phyloP scores from a whole-genome alignment of 2,888 invertebrate species.

The Epinotia nisella region DNA sequence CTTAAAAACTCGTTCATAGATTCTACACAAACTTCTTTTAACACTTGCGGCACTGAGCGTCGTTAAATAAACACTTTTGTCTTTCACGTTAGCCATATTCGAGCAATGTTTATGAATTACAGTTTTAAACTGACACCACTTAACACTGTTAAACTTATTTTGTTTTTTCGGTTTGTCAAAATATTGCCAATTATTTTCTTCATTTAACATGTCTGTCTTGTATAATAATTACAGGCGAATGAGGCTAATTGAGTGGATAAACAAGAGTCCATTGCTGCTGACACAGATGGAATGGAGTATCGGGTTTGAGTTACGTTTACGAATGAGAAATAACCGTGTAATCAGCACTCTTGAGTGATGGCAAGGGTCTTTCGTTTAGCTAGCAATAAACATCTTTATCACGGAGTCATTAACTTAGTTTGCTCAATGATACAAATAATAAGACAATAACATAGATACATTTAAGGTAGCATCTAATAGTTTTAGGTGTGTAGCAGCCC shows the following conservation, averaged over 20 bases:
- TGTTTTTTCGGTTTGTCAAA: constrained; percentile 48
- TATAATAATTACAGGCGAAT: constrained; percentile 8
- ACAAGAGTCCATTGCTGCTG: constrained; percentile 10
- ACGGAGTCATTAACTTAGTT: constrained; percentile 67
- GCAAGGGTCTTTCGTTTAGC: constrained; percentile 51
- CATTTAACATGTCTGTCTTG: constrained; percentile 32
- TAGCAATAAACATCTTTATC: constrained; percentile 73
- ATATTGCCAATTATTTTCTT: constrained; percentile 48
- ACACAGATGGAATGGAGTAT: constrained; percentile 23
- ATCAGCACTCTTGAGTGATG: constrained; percentile 49
- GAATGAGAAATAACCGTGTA: constrained; percentile 38
- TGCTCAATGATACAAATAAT: constrained; percentile 59
- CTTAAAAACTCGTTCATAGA: constrained; percentile 68
- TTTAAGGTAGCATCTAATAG: neutral
- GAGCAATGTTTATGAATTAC: constrained; percentile 61
- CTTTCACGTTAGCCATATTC: constrained; percentile 56
- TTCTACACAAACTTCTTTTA: constrained; percentile 71
- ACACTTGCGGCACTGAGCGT: constrained; percentile 69
- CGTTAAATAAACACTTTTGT: constrained; percentile 67
- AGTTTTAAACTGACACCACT: constrained; percentile 67
- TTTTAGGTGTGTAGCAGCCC: neutral
- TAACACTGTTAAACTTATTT: constrained; percentile 48
- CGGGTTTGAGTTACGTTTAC: constrained; percentile 30
- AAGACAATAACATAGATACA: constrained; percentile 51
- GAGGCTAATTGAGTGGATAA: constrained; percentile 10